These are phyloP conservation scores for Acanthosepion lycidas DNA, from an alignment of 2,888 invertebrate genomes.

Conservation along the genomic window DNA sequence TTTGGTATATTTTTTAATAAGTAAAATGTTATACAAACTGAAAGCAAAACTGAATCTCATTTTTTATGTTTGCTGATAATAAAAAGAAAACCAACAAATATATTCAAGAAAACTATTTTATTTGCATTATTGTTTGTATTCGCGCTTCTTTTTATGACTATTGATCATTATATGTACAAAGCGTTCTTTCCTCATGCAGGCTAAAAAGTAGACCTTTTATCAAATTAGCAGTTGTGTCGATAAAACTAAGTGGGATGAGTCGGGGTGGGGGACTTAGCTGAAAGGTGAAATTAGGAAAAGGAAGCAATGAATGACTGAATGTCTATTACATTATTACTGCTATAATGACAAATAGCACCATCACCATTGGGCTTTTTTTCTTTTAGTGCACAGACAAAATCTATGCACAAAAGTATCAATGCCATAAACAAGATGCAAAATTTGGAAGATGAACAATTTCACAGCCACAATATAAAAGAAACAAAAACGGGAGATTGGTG, in stretches of 20 bases:
- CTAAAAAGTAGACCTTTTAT: neutral
- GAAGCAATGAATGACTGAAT: neutral
- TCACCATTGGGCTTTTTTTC: neutral
- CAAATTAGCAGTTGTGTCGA: neutral
- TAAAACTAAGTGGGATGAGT: neutral
- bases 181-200: neutral
- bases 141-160: neutral
- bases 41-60: neutral
- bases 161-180: conserved; percentile 10
- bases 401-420: neutral
- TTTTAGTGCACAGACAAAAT: neutral
- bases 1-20: no score
- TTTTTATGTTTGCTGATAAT: no score
- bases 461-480: neutral
- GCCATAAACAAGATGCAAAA: neutral
- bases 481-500: no score
- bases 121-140: neutral
- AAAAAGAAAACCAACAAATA: neutral
- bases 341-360: conserved; percentile 17
- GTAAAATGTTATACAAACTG: neutral
- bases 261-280: neutral
- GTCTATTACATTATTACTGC: neutral
- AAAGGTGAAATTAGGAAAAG: neutral
- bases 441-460: neutral
- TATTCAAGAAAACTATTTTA: conserved; percentile 33